Percentiles rank a stretch among this genome's conserved stretches.
Evolutionary conservation across 1,140 invertebrate genomes (phyloP).

Genomic region (Portunus trituberculatus): DNA sequence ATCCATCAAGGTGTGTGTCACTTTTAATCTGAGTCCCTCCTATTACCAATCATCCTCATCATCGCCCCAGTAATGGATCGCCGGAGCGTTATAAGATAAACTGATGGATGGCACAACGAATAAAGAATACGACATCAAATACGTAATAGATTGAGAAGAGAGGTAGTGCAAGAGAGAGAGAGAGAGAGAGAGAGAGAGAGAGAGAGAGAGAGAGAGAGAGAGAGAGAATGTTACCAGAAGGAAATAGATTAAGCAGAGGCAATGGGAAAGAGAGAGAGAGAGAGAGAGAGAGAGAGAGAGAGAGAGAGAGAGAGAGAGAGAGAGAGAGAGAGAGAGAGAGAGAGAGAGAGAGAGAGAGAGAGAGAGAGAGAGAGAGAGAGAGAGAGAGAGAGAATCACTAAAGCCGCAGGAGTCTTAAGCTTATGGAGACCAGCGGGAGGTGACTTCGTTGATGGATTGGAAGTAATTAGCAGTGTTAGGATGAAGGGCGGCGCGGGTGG

Average conservation of each 20-base stretch:
- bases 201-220: not conserved
- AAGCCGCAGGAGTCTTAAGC: not conserved
- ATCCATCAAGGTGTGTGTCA: not conserved
- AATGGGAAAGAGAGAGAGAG: not conserved
- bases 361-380: constrained; percentile 8
- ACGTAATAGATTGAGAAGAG: too few species aligned
- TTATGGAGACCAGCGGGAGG: not conserved
- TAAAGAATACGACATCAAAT: too few species aligned
- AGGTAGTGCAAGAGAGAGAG: not conserved
- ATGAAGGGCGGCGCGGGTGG: not conserved
- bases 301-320: not conserved
- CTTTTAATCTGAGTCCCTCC: not conserved
- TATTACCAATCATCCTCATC: not conserved
- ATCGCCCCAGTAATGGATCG: not conserved
- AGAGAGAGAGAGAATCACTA: not conserved
- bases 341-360: constrained; percentile 6
- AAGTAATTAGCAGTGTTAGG: not conserved
- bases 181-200: not conserved
- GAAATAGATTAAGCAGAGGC: too few species aligned
- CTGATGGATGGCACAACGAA: too few species aligned
- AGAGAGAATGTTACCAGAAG: not conserved
- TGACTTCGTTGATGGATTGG: not conserved
- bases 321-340: not conserved
- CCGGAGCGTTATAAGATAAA: too few species aligned
- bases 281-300: not conserved